phyloP scores from a whole-genome alignment of 2,888 invertebrate species.

The Machimus atricapillus region DNA sequence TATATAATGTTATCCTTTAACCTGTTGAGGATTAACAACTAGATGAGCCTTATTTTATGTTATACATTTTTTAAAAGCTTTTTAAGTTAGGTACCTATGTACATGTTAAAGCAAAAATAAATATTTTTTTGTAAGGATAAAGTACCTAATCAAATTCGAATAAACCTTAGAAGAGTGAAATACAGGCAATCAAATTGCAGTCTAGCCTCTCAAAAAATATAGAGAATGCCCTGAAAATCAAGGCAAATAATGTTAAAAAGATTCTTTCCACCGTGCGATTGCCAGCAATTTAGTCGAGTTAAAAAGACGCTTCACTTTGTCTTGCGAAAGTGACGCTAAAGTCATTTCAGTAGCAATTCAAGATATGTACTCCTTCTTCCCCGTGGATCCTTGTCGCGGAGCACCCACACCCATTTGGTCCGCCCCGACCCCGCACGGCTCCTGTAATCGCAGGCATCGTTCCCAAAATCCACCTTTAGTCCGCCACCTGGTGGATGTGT shows the following conservation, averaged over 20 bases:
- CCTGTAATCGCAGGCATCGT: slow-evolving; percentile 7
- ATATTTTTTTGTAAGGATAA: neutral
- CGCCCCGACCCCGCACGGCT: neutral
- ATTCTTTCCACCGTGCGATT: neutral
- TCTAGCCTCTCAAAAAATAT: neutral
- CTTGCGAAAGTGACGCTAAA: neutral
- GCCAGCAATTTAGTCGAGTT: neutral
- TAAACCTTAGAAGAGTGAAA: neutral
- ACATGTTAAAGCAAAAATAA: neutral
- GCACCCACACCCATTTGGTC: neutral
- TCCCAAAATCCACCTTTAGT: neutral
- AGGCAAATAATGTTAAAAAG: neutral
- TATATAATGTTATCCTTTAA: no score
- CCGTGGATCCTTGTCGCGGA: neutral
- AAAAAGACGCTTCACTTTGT: neutral
- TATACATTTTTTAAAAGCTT: no score
- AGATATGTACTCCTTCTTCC: neutral
- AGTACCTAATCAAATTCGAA: neutral
- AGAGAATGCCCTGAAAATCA: neutral
- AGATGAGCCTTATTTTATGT: no score
- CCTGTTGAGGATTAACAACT: no score
- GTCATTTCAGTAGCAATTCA: slow-evolving; percentile 14
- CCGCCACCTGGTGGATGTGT: slow-evolving; percentile 4
- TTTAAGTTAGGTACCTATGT: no score
- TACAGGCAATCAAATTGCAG: neutral